phyloP scores from a whole-genome alignment of 1,140 invertebrate species.

The Babylonia areolata region DNA sequence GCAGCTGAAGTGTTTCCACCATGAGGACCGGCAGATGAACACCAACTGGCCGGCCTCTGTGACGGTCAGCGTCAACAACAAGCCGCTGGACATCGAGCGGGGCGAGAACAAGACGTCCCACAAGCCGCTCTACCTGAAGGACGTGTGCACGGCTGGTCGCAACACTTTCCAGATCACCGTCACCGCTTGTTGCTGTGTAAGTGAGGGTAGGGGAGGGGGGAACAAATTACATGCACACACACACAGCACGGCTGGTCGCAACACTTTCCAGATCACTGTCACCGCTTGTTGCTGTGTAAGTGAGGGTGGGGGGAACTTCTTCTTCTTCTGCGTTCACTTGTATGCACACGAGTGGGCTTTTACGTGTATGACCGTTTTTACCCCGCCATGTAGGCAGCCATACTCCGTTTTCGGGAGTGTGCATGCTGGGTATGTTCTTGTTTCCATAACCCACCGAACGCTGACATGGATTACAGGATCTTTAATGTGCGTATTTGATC shows the following conservation, averaged over 20 bases:
- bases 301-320: too few species aligned
- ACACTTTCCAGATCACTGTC: conserved; percentile 97
- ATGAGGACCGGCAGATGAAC: conserved; percentile 96
- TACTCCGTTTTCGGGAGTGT: too few species aligned
- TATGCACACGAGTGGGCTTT: too few species aligned
- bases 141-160: conserved; percentile 93
- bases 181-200: conserved; percentile 97
- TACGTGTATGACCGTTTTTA: too few species aligned
- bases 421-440: too few species aligned
- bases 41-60: conserved; percentile 93
- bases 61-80: conserved; percentile 85
- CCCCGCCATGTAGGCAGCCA: too few species aligned
- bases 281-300: conserved; percentile 98
- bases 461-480: too few species aligned
- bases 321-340: too few species aligned
- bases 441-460: too few species aligned
- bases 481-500: too few species aligned
- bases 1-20: conserved; percentile 97
- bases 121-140: conserved; percentile 96
- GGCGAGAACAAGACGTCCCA: conserved; percentile 90
- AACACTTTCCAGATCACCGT: conserved; percentile 98
- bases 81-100: conserved; percentile 87
- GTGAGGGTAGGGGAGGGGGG: too few species aligned
- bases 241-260: conserved; percentile 93
- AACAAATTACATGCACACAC: too few species aligned